phyloP scores from a whole-genome alignment of 2,113 vertebrate genomes.

The Plectropomus leopardus region DNA sequence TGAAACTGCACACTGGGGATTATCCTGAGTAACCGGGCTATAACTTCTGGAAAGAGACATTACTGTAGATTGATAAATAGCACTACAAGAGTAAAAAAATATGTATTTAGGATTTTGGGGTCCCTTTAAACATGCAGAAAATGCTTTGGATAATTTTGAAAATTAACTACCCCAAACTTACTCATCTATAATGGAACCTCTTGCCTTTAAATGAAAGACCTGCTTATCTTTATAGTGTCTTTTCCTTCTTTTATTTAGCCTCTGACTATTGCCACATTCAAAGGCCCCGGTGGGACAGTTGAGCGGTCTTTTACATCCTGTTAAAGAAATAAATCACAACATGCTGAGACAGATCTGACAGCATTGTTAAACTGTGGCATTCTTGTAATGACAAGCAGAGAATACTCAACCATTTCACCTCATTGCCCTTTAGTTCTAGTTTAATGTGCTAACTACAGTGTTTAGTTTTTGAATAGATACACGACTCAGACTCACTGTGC shows the following conservation, averaged over 20 bases:
- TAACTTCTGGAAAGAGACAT: no score
- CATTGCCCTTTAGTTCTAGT: conserved; percentile 32
- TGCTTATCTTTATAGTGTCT: neutral
- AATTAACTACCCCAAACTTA: no score
- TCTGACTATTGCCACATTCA: neutral
- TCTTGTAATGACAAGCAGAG: conserved; percentile 28
- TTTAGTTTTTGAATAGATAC: conserved; percentile 35
- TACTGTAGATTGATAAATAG: no score
- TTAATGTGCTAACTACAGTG: conserved; percentile 10
- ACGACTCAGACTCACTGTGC: conserved; percentile 52
- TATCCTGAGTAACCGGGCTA: no score
- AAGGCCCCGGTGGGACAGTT: neutral
- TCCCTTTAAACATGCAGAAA: neutral
- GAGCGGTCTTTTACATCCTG: neutral
- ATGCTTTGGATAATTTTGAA: no score
- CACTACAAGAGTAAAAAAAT: no score
- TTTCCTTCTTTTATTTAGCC: neutral
- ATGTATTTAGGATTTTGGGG: no score
- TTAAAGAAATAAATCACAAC: conserved; percentile 23
- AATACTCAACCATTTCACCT: conserved; percentile 36
- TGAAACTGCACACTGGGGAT: no score
- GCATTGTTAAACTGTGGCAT: conserved; percentile 36
- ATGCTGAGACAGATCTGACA: conserved; percentile 54
- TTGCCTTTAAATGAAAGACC: no score
- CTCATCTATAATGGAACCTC: no score